A percentile compares a stretch with the other conserved stretches of the same genome.
These are phyloP conservation scores for Eulithis prunata DNA, from an alignment of 2,888 invertebrate species.

Conservation along the genomic window DNA sequence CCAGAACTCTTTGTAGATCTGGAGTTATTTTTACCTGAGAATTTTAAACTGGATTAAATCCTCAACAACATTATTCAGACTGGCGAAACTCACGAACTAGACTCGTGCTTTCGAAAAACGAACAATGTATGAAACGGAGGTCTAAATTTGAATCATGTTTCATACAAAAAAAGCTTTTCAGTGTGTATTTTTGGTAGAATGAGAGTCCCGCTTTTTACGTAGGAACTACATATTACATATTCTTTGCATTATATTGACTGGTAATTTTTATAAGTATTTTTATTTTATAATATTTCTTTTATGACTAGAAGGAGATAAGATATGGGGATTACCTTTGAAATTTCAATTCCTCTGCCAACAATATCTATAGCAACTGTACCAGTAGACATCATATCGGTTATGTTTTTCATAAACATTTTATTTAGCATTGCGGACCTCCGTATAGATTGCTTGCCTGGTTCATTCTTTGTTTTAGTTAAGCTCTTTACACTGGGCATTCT, in stretches of 20 bases:
- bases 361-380: conserved; percentile 86
- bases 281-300: too few relatives aligned
- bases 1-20: conserved; percentile 87
- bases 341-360: conserved; percentile 88
- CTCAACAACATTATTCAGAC: too few relatives aligned
- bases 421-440: conserved; percentile 88
- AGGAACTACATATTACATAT: too few relatives aligned
- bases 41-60: not conserved
- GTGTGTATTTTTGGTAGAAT: too few relatives aligned
- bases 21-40: conserved; percentile 85
- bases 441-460: conserved; percentile 80
- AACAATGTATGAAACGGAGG: too few relatives aligned
- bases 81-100: too few relatives aligned
- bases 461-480: conserved; percentile 73
- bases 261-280: too few relatives aligned
- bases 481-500: conserved; percentile 67
- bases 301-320: not conserved
- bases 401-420: conserved; percentile 91
- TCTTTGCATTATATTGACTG: too few relatives aligned
- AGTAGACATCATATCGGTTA: conserved; percentile 91
- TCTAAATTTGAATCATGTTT: too few relatives aligned
- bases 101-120: too few relatives aligned
- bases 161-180: too few relatives aligned
- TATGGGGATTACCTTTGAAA: conserved; percentile 85
- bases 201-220: too few relatives aligned